These are phyloP conservation scores for Antrozous pallidus DNA, from an alignment of 2,797 vertebrate genomes.

Conservation along the genomic window DNA sequence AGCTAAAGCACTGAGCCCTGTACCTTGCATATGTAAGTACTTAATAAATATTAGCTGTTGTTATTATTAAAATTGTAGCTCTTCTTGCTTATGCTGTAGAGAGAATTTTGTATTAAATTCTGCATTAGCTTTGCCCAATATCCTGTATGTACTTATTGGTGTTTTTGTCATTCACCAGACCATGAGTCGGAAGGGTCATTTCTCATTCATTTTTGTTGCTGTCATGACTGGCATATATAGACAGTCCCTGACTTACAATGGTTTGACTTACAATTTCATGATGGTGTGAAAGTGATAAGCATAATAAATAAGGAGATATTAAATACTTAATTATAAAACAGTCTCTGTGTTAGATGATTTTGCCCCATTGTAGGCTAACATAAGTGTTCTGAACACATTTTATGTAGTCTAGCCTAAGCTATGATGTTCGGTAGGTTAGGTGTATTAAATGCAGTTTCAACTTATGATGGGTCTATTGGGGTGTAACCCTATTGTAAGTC, in stretches of 20 bases:
- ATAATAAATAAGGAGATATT: neutral
- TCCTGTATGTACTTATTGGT: neutral
- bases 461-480: neutral
- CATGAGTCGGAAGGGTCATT: neutral
- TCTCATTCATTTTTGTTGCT: neutral
- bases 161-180: neutral
- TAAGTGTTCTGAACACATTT: neutral
- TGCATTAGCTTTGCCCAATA: neutral
- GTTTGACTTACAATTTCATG: neutral
- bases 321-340: neutral
- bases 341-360: neutral
- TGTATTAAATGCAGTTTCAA: neutral
- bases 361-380: neutral
- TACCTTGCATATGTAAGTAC: neutral
- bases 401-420: neutral
- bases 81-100: neutral
- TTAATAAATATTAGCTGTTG: neutral
- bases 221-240: neutral
- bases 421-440: neutral
- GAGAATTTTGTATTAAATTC: constrained; percentile 8
- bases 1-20: neutral
- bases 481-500: too few species aligned
- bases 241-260: neutral
- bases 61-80: constrained; percentile 8
- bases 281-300: neutral